Conservation (phyloP, 2,888 invertebrate genomes). For the Acholoe squamosa region DNA sequence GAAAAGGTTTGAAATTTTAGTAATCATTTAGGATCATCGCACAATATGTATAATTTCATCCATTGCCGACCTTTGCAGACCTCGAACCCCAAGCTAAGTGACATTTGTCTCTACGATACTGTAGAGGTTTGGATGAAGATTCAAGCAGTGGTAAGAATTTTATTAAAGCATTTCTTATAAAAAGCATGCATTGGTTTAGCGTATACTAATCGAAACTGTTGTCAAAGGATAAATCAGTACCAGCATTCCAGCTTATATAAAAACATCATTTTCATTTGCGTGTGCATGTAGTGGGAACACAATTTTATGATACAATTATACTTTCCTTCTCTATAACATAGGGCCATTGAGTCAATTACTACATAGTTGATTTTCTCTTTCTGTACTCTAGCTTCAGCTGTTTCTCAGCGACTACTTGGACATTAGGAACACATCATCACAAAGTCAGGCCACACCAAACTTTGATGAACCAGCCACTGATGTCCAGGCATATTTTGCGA, state of each 20-base stretch:
- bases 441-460: slow-evolving; percentile 84
- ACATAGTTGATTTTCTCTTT: slow-evolving; percentile 71
- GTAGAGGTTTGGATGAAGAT: slow-evolving; percentile 94
- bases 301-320: too few relatives aligned
- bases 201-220: too few relatives aligned
- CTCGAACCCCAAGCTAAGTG: slow-evolving; percentile 63
- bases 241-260: too few relatives aligned
- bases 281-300: too few relatives aligned
- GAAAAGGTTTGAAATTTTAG: too few relatives aligned
- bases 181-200: not conserved
- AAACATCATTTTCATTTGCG: too few relatives aligned
- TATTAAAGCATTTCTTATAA: not conserved
- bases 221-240: too few relatives aligned
- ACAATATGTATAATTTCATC: too few relatives aligned
- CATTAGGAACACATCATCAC: slow-evolving; percentile 90
- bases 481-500: slow-evolving; percentile 84
- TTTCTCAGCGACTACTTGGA: slow-evolving; percentile 93
- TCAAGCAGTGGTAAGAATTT: slow-evolving; percentile 89
- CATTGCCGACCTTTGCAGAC: slow-evolving; percentile 13
- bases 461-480: slow-evolving; percentile 82
- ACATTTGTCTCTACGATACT: slow-evolving; percentile 86
- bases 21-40: too few relatives aligned
- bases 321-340: too few relatives aligned
- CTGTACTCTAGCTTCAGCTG: slow-evolving; percentile 88
- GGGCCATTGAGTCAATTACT: not conserved